Conservation (phyloP, 2,888 invertebrate species). For the Cremastinae sp. region DNA sequence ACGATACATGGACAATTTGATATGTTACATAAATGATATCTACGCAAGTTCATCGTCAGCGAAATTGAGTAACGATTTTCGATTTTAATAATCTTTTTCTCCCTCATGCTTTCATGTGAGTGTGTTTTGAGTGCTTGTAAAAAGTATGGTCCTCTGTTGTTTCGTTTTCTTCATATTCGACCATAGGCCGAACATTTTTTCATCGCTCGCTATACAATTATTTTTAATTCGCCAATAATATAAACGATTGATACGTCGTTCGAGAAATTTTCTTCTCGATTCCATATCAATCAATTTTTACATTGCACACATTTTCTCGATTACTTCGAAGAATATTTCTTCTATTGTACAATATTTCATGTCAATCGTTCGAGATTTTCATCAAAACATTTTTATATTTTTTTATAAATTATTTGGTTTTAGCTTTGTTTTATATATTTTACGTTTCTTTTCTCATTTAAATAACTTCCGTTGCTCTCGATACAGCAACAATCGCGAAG, state of each 20-base stretch:
- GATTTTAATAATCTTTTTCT: background rate
- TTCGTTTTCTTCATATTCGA: slow-evolving; percentile 62
- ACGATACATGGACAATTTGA: slow-evolving; percentile 17
- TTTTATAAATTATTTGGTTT: slow-evolving; percentile 4
- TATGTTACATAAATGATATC: slow-evolving; percentile 41
- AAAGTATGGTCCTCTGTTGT: slow-evolving; percentile 68
- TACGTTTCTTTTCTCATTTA: background rate
- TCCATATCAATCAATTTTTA: background rate
- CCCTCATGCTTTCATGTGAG: slow-evolving; percentile 16
- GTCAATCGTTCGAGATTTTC: slow-evolving; percentile 20
- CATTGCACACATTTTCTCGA: slow-evolving; percentile 15
- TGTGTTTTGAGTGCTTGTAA: slow-evolving; percentile 39
- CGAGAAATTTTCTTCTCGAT: background rate
- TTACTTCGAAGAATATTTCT: slow-evolving; percentile 31
- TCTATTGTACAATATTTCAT: slow-evolving; percentile 49
- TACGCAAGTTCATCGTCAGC: slow-evolving; percentile 28
- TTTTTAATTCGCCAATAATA: slow-evolving; percentile 40
- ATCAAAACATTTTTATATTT: background rate
- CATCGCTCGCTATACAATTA: slow-evolving; percentile 61
- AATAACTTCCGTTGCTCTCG: too few relatives aligned
- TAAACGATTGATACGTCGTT: slow-evolving; percentile 26
- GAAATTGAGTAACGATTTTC: slow-evolving; percentile 10
- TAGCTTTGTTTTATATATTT: background rate
- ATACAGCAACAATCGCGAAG: slow-evolving; percentile 43
- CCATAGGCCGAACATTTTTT: slow-evolving; percentile 69